Conservation (phyloP, 2,113 vertebrate genomes). For the Clarias gariepinus region DNA sequence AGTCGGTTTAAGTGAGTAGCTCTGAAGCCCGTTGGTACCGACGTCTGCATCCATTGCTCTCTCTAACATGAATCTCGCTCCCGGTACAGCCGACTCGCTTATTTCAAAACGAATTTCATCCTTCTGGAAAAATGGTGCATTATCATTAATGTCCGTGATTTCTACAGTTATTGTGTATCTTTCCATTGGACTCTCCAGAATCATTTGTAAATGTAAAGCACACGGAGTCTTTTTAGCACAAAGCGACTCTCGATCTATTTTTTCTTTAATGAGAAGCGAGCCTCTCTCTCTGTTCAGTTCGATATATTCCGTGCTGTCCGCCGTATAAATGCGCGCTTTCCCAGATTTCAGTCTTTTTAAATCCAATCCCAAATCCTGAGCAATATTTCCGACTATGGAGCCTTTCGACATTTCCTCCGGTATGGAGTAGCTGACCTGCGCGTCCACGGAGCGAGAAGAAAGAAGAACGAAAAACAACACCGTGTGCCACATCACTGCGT, state of each 20-base stretch:
- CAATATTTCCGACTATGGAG: no score
- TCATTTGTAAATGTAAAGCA: conserved; percentile 55
- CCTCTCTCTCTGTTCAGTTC: conserved; percentile 59
- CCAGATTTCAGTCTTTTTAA: conserved; percentile 54
- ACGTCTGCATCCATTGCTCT: conserved; percentile 38
- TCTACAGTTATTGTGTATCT: conserved; percentile 60
- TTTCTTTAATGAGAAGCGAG: conserved; percentile 53
- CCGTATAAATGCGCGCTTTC: conserved; percentile 58
- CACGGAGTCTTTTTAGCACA: conserved; percentile 48
- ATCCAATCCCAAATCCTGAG: neutral
- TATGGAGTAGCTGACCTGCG: conserved; percentile 34
- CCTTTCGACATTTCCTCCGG: no score
- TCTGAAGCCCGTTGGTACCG: no score
- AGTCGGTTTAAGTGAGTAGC: no score
- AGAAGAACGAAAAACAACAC: conserved; percentile 36
- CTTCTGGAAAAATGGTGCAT: conserved; percentile 38
- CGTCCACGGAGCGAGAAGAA: conserved; percentile 29
- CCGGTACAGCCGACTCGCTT: conserved; percentile 49
- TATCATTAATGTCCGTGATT: conserved; percentile 48
- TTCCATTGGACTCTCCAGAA: conserved; percentile 66
- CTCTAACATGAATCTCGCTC: conserved; percentile 60
- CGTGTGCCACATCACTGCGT: conserved; percentile 60
- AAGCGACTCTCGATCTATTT: conserved; percentile 59
- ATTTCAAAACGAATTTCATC: conserved; percentile 54
- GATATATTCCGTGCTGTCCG: conserved; percentile 61